Evolutionary conservation across 2,113 vertebrate species (phyloP), one percentile per base, ranked within the genome.

Genomic region (Elgaria multicarinata): DNA sequence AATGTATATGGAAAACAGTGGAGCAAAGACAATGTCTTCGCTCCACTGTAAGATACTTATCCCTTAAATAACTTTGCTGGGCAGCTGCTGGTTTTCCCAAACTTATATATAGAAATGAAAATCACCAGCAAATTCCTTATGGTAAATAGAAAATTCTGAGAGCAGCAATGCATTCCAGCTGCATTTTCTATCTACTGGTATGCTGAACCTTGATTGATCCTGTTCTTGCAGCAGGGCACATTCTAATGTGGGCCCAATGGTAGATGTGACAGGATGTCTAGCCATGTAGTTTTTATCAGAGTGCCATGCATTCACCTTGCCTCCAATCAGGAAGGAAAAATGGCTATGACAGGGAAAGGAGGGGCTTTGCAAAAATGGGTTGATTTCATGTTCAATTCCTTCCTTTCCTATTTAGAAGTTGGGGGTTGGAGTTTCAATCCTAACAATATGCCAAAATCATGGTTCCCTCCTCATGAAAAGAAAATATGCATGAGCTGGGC

Each of bases 21-120:
- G 22, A 36, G 33, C 55, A n/a, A 44, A 92, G 89, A 62, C 36
- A 78, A 86, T 31, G 10, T 89, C n/a, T 89, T 50, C 42, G 1
- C 16, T 33, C n/a, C 67, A 12, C 12, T 28, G 71, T 22, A 28
- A 55, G 10, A 22, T 33, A 31, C 26, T 28, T 76, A 79, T 77
- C 53, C 44, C 36, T 89, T 78, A 82, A 69, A 90, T 82, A 85
- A 26, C 44, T 33, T 0, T 3, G 28, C 39, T 81, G 77, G 72
- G n/a, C 85, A 88, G 87, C 74, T 89, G 72, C 39, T 75, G 33
- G 66, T 53, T 42, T 81, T 58, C 87, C 20, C n/a, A 87, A 91
- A 81, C 88, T 0, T 67, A 75, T 36, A 66, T 1, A 1, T 7
- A 46, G 28, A 88, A 87, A 50, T 72, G 83, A 24, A 78, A 75